Conservation (phyloP, 2,888 invertebrate genomes). For the Tachina lurida region DNA sequence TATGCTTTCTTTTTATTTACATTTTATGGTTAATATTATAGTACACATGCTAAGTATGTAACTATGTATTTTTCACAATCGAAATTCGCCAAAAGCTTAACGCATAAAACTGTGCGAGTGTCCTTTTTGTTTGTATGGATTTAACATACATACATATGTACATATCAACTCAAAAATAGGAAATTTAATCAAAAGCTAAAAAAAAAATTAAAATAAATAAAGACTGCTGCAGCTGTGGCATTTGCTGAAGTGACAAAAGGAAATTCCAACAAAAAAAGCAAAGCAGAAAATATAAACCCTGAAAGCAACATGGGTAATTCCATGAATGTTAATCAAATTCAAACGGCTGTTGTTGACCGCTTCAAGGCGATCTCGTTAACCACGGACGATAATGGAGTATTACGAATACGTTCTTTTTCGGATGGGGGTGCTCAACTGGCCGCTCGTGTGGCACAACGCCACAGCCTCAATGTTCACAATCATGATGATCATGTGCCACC, state of each 20-base stretch:
- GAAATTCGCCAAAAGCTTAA: not conserved
- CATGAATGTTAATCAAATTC: slow-evolving; percentile 77
- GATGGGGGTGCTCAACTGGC: slow-evolving; percentile 77
- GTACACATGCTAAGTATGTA: not conserved
- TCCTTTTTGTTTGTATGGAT: slow-evolving; percentile 2
- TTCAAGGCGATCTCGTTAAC: slow-evolving; percentile 79
- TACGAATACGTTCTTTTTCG: slow-evolving; percentile 80
- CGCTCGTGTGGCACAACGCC: slow-evolving; percentile 73
- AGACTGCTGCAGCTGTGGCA: not conserved
- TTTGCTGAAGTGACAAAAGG: slow-evolving; percentile 13
- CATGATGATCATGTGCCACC: slow-evolving; percentile 73
- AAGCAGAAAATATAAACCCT: not conserved
- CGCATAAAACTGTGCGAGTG: not conserved
- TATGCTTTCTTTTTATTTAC: slow-evolving; percentile 32
- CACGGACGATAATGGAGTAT: slow-evolving; percentile 77
- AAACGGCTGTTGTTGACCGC: slow-evolving; percentile 79
- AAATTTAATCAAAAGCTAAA: slow-evolving; percentile 27
- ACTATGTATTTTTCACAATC: not conserved
- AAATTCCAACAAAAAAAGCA: not conserved
- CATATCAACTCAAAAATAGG: not conserved
- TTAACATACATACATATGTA: slow-evolving; percentile 5
- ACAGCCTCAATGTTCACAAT: slow-evolving; percentile 42
- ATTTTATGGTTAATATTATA: slow-evolving; percentile 6
- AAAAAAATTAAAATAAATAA: slow-evolving; percentile 11
- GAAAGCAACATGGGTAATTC: slow-evolving; percentile 77